Conservation (phyloP, 2,113 vertebrate genomes). For the Muntiacus muntjak region DNA sequence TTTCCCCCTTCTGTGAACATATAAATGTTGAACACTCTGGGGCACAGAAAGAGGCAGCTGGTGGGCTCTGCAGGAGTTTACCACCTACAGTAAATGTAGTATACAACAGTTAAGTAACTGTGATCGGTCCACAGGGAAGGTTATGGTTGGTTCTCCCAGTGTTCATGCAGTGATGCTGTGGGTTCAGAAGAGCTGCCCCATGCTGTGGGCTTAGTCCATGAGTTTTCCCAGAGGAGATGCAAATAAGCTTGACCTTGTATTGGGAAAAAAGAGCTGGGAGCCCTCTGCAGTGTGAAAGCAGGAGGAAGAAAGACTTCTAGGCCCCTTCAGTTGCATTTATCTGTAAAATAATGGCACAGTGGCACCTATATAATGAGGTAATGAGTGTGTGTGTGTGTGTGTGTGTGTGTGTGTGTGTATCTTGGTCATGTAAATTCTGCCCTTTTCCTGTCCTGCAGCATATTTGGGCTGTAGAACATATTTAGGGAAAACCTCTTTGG, state of each 20-base stretch:
- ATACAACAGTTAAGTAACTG: not conserved
- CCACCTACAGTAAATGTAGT: not conserved
- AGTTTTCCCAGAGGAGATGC: not conserved
- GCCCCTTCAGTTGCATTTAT: not conserved
- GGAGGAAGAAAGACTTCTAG: not conserved
- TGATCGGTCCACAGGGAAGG: not conserved
- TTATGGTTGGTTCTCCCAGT: not conserved
- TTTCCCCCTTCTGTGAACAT: not conserved
- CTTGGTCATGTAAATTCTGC: not conserved
- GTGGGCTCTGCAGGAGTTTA: not conserved
- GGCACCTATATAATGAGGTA: not conserved
- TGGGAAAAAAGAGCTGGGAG: conserved; percentile 13
- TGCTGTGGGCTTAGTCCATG: not conserved
- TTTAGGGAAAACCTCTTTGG: not conserved
- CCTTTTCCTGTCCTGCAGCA: not conserved
- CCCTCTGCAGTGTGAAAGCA: not conserved
- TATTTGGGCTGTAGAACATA: not conserved
- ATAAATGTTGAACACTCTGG: not conserved
- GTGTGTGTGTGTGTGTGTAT: not conserved
- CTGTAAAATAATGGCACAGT: not conserved
- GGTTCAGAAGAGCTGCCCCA: not conserved
- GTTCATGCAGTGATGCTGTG: not conserved
- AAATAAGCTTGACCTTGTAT: not conserved
- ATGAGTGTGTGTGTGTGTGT: not conserved
- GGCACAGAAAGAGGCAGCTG: not conserved